Evolutionary conservation across 2,797 vertebrate species (phyloP), one percentile per base, ranked within the genome.

Genomic region (Coccyzus lansbergi): DNA sequence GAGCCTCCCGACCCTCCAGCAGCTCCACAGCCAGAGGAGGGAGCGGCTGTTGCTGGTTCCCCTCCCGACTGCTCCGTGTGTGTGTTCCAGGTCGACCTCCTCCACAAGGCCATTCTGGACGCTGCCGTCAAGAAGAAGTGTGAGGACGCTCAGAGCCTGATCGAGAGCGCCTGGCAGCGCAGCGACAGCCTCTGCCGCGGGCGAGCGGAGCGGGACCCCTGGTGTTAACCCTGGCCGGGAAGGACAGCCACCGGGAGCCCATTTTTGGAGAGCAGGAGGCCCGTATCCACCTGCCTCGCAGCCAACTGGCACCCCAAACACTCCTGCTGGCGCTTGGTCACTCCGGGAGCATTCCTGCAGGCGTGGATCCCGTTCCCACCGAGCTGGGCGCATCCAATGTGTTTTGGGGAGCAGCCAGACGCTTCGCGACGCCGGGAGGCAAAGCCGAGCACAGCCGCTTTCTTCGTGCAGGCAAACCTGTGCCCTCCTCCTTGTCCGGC

Each of bases 161-260:
- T 99, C 91, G 98, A 97, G 91, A 99, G 98, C 12, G 98, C 98
- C 40, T 99, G 99, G 99, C 99, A 99, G 98, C 98, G 99, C 91
- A 99, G 99, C 0, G 99, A 99, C 98, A 99, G 99, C 94, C 98
- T 99, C 76, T 99, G 98, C 96, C 98, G 99, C 2, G 99, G 99
- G 42, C 97, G 99, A 90, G 98, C 99, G 4, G 98, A 98, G 90
- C 98, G 99, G 75, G 99, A 99, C 94, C 99, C 99, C 51, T 99
- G 99, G 99, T 99, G 99, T 97, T 99, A 98, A 98, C 95, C 63
- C 81, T 5, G n/a, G 9, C 42, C 1, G 2, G 28, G 10, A 40
- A 33, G 72, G n/a, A 92, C 42, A 11, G 5, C 63, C 46, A 68
- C 16, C 0, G 0, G 46, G 71, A 29, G 9, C 25, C 36, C 5